phyloP scores from a whole-genome alignment of 2,113 vertebrate species.

The Carlito syrichta region DNA sequence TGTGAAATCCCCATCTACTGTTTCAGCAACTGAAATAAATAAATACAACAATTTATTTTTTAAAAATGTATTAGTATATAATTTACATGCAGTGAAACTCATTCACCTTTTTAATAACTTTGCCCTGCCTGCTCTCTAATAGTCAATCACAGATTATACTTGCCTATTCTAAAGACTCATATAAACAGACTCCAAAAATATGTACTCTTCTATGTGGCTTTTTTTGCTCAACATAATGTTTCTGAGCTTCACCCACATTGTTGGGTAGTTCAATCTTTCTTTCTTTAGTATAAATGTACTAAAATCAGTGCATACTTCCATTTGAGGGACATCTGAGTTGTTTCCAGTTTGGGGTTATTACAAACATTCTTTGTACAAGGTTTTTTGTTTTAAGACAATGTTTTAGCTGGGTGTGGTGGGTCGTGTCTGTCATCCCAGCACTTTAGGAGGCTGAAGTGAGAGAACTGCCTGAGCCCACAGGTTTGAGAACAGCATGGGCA shows the following conservation, averaged over 20 bases:
- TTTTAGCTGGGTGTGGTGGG: too few species aligned
- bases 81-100: not conserved
- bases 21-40: not conserved
- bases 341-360: not conserved
- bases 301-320: not conserved
- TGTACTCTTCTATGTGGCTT: not conserved
- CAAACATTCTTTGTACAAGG: not conserved
- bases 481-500: too few species aligned
- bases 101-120: not conserved
- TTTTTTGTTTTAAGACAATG: too few species aligned
- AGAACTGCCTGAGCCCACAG: too few species aligned
- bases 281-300: not conserved
- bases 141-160: not conserved
- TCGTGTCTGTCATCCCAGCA: too few species aligned
- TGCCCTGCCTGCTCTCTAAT: too few species aligned
- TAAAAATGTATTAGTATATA: not conserved
- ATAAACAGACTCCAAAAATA: not conserved
- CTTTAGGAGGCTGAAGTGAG: too few species aligned
- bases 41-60: not conserved
- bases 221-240: not conserved
- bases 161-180: not conserved
- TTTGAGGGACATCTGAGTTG: not conserved
- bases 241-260: not conserved
- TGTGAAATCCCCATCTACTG: not conserved
- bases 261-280: not conserved